Conservation (phyloP, 1,140 invertebrate species). For the Magallana gigas region DNA sequence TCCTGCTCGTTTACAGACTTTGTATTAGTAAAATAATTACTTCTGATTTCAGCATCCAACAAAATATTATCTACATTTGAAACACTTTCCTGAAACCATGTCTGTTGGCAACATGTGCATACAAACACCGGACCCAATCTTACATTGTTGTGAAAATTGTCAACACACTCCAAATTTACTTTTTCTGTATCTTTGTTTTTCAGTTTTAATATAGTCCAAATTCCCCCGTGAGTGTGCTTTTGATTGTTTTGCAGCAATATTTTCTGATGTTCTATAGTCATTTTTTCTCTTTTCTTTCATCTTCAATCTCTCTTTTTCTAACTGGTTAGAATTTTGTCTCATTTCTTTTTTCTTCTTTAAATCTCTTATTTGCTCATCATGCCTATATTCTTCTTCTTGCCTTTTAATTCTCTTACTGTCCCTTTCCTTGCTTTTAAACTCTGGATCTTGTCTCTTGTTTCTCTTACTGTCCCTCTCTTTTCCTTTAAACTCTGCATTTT, state of each 20-base stretch:
- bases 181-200: slow-evolving; percentile 29
- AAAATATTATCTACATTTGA: background rate
- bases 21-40: background rate
- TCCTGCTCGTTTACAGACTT: slow-evolving; percentile 42
- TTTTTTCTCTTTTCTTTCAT: slow-evolving; percentile 43
- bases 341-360: slow-evolving; percentile 42
- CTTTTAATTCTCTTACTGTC: slow-evolving; percentile 45
- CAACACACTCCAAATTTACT: slow-evolving; percentile 34
- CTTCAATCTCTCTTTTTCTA: slow-evolving; percentile 32
- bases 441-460: background rate
- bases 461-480: background rate
- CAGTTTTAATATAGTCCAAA: slow-evolving; percentile 10
- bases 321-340: slow-evolving; percentile 32
- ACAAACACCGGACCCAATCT: slow-evolving; percentile 39
- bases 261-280: slow-evolving; percentile 7
- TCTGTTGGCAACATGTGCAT: slow-evolving; percentile 44
- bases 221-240: background rate
- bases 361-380: slow-evolving; percentile 39
- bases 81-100: slow-evolving; percentile 33
- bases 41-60: background rate
- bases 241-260: background rate
- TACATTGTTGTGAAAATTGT: slow-evolving; percentile 42
- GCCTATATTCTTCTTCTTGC: background rate
- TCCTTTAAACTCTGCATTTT: background rate
- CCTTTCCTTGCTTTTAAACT: slow-evolving; percentile 28